Evolutionary conservation across 2,113 vertebrate species (phyloP).

Genomic region (Catharus fuscescens): DNA sequence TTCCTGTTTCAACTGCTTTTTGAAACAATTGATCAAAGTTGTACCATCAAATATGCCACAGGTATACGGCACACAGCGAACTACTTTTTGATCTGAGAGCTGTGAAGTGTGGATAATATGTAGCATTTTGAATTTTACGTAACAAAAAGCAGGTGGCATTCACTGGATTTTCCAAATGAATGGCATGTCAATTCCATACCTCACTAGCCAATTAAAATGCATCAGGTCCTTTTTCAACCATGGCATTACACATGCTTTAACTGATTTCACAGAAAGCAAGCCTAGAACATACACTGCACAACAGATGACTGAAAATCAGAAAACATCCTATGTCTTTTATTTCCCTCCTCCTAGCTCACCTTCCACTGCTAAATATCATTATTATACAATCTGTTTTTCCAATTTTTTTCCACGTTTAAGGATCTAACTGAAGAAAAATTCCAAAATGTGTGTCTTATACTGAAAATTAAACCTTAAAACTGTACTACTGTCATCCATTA

Average conservation of each 20-base stretch:
- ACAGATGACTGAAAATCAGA: slow-evolving; percentile 15
- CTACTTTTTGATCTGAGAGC: slow-evolving; percentile 64
- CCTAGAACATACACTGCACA: background rate
- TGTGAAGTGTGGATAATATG: slow-evolving; percentile 34
- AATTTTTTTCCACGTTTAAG: background rate
- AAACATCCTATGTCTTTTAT: background rate
- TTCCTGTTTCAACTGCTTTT: slow-evolving; percentile 70
- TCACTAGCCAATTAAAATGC: slow-evolving; percentile 9
- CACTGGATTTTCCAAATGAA: slow-evolving; percentile 29
- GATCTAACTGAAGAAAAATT: background rate
- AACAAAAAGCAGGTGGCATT: slow-evolving; percentile 66
- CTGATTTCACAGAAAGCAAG: background rate
- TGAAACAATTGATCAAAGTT: slow-evolving; percentile 65
- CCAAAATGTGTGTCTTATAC: background rate
- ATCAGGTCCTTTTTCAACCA: slow-evolving; percentile 33
- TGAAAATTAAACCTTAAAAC: background rate
- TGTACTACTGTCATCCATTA: background rate
- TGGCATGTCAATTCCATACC: background rate
- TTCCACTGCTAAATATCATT: background rate
- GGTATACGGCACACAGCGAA: slow-evolving; percentile 48
- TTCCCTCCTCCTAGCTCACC: background rate
- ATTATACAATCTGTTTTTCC: background rate
- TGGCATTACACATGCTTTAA: slow-evolving; percentile 47
- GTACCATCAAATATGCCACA: slow-evolving; percentile 66
- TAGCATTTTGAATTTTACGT: slow-evolving; percentile 13